A percentile compares a stretch with the other conserved stretches of the same genome.
These are phyloP conservation scores for Agapornis roseicollis DNA, from an alignment of 2,113 vertebrate genomes.

Conservation along the genomic window DNA sequence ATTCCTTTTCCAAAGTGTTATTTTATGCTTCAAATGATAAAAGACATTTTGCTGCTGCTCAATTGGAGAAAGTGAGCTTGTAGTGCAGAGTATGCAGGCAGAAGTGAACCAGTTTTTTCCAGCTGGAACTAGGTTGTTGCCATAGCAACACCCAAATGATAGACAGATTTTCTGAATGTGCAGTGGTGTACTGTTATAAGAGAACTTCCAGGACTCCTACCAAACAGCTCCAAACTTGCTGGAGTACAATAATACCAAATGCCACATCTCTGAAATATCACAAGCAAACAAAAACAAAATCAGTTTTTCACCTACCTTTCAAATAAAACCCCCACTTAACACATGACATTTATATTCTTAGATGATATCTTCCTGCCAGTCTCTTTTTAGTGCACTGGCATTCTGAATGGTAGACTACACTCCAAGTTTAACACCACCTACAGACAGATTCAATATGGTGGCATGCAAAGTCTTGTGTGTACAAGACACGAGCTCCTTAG, in stretches of 20 bases:
- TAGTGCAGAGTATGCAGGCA: constrained; percentile 36
- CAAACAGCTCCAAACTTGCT: constrained; percentile 66
- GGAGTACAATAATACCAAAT: constrained; percentile 49
- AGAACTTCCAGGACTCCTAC: constrained; percentile 66
- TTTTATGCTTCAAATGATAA: background rate
- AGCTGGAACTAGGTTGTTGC: constrained; percentile 78
- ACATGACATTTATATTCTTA: constrained; percentile 35
- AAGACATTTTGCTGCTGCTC: constrained; percentile 1
- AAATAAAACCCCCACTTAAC: constrained; percentile 16
- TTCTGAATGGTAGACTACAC: constrained; percentile 25
- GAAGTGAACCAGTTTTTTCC: constrained; percentile 69
- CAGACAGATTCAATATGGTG: background rate
- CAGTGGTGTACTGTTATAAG: constrained; percentile 69
- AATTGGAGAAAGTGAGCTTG: constrained; percentile 43
- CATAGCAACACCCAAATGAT: constrained; percentile 78
- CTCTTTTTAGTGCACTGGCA: constrained; percentile 25
- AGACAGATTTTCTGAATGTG: constrained; percentile 76
- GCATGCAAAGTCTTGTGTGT: background rate
- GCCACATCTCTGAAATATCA: constrained; percentile 13
- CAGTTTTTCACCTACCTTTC: background rate
- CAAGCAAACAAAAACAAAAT: background rate
- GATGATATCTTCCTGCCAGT: constrained; percentile 12
- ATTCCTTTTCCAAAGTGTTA: background rate
- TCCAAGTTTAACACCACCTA: constrained; percentile 43
- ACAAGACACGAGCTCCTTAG: background rate